A percentile compares a stretch with the other conserved stretches of the same genome.
These are phyloP conservation scores for Plestiodon gilberti DNA, from an alignment of 2,113 vertebrate species.

Conservation along the genomic window DNA sequence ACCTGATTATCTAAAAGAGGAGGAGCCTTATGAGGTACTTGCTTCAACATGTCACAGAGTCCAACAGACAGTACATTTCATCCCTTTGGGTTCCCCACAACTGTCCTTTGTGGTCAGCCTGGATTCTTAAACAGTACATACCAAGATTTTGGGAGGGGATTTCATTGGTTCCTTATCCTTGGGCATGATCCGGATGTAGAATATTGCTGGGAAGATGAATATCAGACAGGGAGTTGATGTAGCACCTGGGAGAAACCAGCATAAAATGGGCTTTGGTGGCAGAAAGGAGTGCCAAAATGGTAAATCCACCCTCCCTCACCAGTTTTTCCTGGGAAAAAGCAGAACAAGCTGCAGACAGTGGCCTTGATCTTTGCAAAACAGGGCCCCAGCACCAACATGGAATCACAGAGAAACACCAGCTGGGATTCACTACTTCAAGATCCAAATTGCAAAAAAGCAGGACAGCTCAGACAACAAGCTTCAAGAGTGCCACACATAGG, in stretches of 20 bases:
- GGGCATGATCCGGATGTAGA: constrained; percentile 96
- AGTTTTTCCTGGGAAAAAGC: constrained; percentile 40
- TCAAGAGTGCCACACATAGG: not conserved
- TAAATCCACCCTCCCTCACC: not conserved
- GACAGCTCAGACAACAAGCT: not conserved
- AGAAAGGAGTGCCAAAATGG: not conserved
- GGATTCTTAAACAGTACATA: constrained; percentile 62
- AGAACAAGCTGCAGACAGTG: not conserved
- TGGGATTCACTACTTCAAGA: not conserved
- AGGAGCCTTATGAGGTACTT: not conserved
- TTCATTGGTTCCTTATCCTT: constrained; percentile 89
- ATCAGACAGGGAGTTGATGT: constrained; percentile 97
- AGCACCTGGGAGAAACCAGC: constrained; percentile 84
- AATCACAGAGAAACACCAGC: not conserved
- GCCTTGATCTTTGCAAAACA: not conserved
- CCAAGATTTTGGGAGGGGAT: constrained; percentile 91
- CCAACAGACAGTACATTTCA: not conserved
- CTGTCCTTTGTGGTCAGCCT: not conserved
- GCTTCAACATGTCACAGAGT: not conserved
- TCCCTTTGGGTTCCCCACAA: not conserved
- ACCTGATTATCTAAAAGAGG: not conserved
- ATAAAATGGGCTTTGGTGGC: not conserved
- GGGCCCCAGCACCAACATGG: not conserved
- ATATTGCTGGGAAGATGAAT: constrained; percentile 97
- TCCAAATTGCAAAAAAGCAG: not conserved